phyloP scores from a whole-genome alignment of 2,113 vertebrate species.

The Micronisus gabar region DNA sequence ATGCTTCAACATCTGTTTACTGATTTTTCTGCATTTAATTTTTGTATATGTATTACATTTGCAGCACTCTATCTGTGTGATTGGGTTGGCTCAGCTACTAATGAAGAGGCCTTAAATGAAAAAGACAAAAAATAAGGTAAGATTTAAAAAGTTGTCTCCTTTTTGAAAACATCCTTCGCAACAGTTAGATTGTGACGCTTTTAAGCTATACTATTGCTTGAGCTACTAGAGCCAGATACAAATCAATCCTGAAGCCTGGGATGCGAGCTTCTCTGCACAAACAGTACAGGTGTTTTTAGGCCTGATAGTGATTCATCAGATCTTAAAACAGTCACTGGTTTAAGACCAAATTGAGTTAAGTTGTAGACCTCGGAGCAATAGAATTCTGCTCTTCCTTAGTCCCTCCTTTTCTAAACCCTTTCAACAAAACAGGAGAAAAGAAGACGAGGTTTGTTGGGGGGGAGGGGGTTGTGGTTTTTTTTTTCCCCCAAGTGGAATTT shows the following conservation, averaged over 20 bases:
- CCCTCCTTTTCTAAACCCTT: background rate
- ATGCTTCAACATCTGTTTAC: background rate
- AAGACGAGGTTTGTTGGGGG: background rate
- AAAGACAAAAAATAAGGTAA: fast-evolving
- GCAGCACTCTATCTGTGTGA: background rate
- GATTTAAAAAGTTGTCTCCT: background rate
- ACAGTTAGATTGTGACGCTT: background rate
- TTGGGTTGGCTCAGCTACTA: background rate
- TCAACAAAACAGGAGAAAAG: background rate
- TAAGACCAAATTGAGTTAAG: background rate
- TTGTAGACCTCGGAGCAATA: background rate
- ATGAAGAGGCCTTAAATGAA: background rate
- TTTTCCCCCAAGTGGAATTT: background rate
- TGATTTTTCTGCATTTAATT: background rate
- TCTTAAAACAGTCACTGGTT: conserved; percentile 9
- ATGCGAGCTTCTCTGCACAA: background rate
- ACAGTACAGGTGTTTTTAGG: background rate
- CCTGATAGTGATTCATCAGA: background rate
- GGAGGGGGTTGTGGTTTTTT: no score
- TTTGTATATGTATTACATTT: background rate
- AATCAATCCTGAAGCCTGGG: background rate
- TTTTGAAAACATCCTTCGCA: background rate
- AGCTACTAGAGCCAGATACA: background rate
- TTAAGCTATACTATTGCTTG: background rate
- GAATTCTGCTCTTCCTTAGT: background rate